phyloP scores from a whole-genome alignment of 2,888 invertebrate genomes.

The Salticus scenicus region DNA sequence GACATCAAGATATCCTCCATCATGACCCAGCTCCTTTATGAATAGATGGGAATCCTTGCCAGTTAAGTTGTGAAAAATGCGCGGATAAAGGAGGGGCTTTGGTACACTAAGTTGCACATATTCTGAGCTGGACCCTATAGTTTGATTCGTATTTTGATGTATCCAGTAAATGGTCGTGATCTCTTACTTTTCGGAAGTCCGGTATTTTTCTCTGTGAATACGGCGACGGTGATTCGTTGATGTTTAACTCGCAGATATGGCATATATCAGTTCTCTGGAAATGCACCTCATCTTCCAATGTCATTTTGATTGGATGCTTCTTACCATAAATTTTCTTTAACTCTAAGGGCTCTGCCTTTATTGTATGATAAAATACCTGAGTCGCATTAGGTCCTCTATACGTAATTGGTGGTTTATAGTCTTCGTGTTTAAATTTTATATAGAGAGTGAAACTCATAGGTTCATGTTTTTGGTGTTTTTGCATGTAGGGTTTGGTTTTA shows the following conservation, averaged over 20 bases:
- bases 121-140: no score
- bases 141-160: not conserved
- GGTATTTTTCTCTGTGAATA: conserved; percentile 20
- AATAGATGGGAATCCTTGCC: not conserved
- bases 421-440: not conserved
- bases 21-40: not conserved
- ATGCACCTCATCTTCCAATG: conserved; percentile 10
- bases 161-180: conserved; percentile 28
- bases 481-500: no score
- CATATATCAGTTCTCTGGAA: no score
- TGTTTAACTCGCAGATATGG: no score
- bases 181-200: no score
- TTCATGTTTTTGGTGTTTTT: not conserved
- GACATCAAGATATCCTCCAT: not conserved
- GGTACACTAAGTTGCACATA: not conserved
- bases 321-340: no score
- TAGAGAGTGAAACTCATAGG: not conserved
- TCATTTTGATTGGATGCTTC: no score
- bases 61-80: not conserved
- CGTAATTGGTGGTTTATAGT: no score
- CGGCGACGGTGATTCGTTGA: not conserved
- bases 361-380: no score
- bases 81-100: not conserved
- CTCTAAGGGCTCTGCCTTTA: no score
- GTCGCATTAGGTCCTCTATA: no score